phyloP scores from a whole-genome alignment of 1,140 invertebrate species.

The Rhopalosiphum maidis region DNA sequence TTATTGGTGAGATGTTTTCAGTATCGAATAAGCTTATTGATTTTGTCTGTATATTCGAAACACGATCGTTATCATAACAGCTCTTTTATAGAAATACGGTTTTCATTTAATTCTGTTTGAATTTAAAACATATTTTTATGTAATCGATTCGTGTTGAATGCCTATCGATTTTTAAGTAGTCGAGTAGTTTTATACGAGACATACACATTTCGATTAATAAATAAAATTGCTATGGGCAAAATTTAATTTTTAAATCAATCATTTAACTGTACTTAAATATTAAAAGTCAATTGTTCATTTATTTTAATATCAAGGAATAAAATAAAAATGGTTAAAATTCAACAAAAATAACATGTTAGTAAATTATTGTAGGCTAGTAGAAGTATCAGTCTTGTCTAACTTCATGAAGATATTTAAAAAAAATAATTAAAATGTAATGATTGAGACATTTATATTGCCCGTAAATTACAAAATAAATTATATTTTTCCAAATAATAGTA shows the following conservation, averaged over 20 bases:
- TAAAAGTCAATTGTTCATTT: neutral
- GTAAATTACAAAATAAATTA: neutral
- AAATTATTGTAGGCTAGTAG: neutral
- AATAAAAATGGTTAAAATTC: neutral
- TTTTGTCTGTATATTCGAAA: neutral
- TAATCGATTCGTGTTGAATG: too few species aligned
- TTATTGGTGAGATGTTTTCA: neutral
- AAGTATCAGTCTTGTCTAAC: too few species aligned
- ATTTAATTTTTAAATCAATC: too few species aligned
- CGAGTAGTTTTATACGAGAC: too few species aligned
- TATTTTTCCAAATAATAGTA: neutral
- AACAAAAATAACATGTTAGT: neutral
- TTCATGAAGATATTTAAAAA: too few species aligned
- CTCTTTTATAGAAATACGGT: neutral
- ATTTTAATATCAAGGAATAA: too few species aligned
- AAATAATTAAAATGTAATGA: neutral
- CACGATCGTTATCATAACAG: neutral
- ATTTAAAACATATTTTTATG: neutral
- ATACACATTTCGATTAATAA: too few species aligned
- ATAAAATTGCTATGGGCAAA: too few species aligned
- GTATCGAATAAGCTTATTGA: neutral
- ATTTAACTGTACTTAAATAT: neutral
- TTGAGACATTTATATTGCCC: neutral
- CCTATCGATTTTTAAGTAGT: too few species aligned
- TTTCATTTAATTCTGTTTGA: neutral